These are phyloP conservation scores for Calliphora vomitoria DNA, from an alignment of 2,888 invertebrate species.

Conservation along the genomic window DNA sequence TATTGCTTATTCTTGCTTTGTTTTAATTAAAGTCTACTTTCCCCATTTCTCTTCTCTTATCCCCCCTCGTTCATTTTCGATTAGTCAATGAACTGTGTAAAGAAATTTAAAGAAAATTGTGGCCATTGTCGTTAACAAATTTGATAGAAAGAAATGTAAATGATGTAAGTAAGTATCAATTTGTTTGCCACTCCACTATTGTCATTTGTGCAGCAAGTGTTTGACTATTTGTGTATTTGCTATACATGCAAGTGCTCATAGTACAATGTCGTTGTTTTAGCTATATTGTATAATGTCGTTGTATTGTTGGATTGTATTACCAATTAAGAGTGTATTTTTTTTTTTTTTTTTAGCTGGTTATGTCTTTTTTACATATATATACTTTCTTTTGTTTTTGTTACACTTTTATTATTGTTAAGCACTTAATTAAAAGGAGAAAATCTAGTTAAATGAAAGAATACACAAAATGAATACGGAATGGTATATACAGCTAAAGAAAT, in stretches of 20 bases:
- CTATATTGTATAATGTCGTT: no score
- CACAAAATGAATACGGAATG: neutral
- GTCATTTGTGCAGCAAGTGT: neutral
- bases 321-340: constrained; percentile 23
- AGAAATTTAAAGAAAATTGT: constrained; percentile 8
- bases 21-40: no score
- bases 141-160: neutral
- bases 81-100: neutral
- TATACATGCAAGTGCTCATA: neutral
- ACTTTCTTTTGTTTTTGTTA: neutral
- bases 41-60: neutral
- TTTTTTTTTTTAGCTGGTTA: neutral
- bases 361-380: no score
- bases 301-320: constrained; percentile 19
- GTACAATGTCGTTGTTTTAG: no score
- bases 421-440: constrained; percentile 60
- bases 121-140: neutral
- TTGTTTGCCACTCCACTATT: neutral
- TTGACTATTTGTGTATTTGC: neutral
- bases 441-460: constrained; percentile 18
- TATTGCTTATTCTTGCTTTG: neutral
- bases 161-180: neutral
- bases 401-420: constrained; percentile 21
- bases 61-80: neutral
- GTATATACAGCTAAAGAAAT: neutral